Percentiles rank a stretch among this genome's conserved stretches.
Evolutionary conservation across 2,888 invertebrate species (phyloP).

Genomic region (Trissolcus japonicus): DNA sequence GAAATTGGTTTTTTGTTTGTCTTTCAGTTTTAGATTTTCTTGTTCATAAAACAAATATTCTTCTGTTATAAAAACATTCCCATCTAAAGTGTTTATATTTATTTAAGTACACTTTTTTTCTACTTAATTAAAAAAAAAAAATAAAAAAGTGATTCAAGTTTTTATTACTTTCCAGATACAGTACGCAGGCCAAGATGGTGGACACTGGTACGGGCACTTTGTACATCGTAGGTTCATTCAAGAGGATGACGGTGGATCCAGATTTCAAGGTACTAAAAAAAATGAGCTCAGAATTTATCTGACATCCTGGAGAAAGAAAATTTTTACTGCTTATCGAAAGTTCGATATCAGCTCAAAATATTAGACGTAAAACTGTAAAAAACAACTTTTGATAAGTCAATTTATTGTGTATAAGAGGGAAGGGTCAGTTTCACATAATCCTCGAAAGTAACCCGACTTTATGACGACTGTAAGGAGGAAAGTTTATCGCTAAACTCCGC

Average conservation of each 20-base stretch:
- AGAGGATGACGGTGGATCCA: conserved; percentile 82
- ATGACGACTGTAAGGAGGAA: conserved; percentile 41
- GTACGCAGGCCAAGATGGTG: conserved; percentile 87
- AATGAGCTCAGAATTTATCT: no score
- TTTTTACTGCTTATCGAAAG: conserved; percentile 6
- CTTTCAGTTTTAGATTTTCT: no score
- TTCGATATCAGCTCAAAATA: conserved; percentile 16
- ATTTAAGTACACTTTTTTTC: no score
- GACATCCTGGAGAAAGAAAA: no score
- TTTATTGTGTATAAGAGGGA: conserved; percentile 27
- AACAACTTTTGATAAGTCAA: conserved; percentile 20
- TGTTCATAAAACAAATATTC: no score
- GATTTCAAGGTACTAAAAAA: conserved; percentile 83
- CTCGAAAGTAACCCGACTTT: conserved; percentile 31
- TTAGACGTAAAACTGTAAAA: conserved; percentile 37
- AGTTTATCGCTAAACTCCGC: conserved; percentile 35
- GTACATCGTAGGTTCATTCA: conserved; percentile 88
- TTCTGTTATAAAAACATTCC: no score
- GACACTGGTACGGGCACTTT: conserved; percentile 88
- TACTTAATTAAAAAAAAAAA: neutral
- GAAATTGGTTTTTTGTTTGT: no score
- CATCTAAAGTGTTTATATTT: no score
- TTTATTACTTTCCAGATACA: conserved; percentile 77
- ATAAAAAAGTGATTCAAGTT: conserved; percentile 3
- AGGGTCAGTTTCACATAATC: conserved; percentile 41